Evolutionary conservation across 2,888 invertebrate genomes (phyloP), one percentile per base, ranked within the genome.

Genomic region (Metacarcinus magister): DNA sequence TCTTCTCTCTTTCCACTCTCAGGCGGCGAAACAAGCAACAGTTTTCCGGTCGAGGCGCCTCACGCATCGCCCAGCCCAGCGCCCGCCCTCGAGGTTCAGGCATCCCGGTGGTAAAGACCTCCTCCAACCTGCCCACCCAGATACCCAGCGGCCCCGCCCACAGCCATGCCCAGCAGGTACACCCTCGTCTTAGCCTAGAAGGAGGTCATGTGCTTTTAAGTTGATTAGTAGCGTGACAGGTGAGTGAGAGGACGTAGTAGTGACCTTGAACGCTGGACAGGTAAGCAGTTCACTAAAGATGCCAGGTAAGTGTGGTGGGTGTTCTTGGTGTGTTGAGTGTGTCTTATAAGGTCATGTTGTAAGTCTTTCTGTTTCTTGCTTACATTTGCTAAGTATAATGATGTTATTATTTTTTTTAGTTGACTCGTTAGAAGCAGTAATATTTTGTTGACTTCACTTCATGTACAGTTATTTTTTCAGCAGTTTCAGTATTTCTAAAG

Each of bases 51-150:
- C 87, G 96, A 48, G 95, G 92, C 16, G 82, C 92, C 8, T 93
- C 95, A 16, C 95, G 93, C 0, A 95, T 95, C 48, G 93, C 75
- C 32, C 93, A 93, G 32, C 95, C 95, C 54, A 89, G 87, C 32
- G 67, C 87, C n/a, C 92, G 95, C 54, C 44, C 93, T 0, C 92
- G 95, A 16, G 93, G 96, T 16, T 96, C 96, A n/a, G 95, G 96
- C 75, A 96, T 96, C 60, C 96, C 96, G 3, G 93, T 95, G n/a
- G 96, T 95, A 23, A 96, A 96, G 67, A 44, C 90, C 44, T 87
- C 95, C 95, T 87, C 95, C 95, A 96, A 92, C 92, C 96, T 96
- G 96, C 96, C 96, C 92, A 96, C 96, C 93, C 96, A 96, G 95
- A 94, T 96, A 32, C 96, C 96, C 32, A 96, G 94, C 54, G 94